Conservation (phyloP, 2,797 vertebrate genomes). For the Hybognathus amarus region DNA sequence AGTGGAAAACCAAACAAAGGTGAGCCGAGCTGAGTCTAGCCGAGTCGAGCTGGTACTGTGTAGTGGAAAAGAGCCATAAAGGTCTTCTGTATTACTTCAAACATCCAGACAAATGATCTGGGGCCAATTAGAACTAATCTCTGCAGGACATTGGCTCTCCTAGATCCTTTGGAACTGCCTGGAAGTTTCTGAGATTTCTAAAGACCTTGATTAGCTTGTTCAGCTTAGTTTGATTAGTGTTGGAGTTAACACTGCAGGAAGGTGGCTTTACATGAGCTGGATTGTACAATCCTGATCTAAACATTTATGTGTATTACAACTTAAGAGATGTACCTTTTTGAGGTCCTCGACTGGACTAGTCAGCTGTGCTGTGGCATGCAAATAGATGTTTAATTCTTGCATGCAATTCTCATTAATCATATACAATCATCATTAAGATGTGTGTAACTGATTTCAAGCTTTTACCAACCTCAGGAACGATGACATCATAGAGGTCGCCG, state of each 20-base stretch:
- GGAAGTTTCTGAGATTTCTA: neutral
- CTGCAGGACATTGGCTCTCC: neutral
- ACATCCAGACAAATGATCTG: neutral
- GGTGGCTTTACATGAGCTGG: neutral
- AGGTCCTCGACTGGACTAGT: neutral
- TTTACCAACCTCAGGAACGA: constrained; percentile 83
- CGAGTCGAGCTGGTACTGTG: no score
- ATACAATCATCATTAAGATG: neutral
- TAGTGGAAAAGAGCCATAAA: no score
- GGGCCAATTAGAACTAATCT: neutral
- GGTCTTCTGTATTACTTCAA: neutral
- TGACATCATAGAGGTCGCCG: constrained; percentile 89
- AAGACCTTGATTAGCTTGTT: neutral
- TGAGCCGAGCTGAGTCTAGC: no score
- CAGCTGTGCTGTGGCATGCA: neutral
- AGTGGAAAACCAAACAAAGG: no score
- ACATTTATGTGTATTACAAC: neutral
- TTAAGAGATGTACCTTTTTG: neutral
- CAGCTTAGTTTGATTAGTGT: neutral
- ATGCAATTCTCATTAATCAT: neutral
- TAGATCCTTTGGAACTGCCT: neutral
- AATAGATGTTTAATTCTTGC: neutral
- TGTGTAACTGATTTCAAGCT: neutral
- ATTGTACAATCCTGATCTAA: neutral
- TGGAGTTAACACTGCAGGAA: neutral